phyloP scores from a whole-genome alignment of 1,140 invertebrate genomes.

The Magallana angulata region DNA sequence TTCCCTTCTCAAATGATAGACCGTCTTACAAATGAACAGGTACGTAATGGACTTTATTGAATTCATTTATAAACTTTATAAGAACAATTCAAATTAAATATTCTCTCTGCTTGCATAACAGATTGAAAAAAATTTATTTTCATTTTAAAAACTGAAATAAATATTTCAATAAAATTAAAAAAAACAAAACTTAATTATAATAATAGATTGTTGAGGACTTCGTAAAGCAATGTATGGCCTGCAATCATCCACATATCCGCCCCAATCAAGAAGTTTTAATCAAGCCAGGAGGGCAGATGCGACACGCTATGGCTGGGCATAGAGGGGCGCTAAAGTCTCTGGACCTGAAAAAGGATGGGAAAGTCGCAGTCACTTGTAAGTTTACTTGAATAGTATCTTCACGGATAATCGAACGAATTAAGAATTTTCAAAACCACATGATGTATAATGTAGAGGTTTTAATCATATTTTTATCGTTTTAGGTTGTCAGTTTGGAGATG shows the following conservation, averaged over 20 bases:
- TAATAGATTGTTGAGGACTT: slow-evolving; percentile 45
- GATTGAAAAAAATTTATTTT: neutral
- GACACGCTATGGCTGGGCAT: slow-evolving; percentile 60
- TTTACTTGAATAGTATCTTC: neutral
- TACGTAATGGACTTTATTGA: neutral
- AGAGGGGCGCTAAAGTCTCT: slow-evolving; percentile 51
- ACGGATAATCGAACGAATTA: no score
- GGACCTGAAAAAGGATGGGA: slow-evolving; percentile 59
- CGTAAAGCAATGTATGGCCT: slow-evolving; percentile 47
- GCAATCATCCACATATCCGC: slow-evolving; percentile 49
- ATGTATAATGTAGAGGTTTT: neutral
- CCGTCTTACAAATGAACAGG: slow-evolving; percentile 54
- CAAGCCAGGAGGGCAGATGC: slow-evolving; percentile 60
- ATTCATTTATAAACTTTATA: neutral
- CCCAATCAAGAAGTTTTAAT: slow-evolving; percentile 57
- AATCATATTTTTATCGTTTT: neutral
- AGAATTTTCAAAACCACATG: neutral
- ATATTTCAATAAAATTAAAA: neutral
- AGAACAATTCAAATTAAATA: neutral
- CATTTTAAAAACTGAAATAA: neutral
- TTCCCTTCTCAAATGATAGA: slow-evolving; percentile 65
- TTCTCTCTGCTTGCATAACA: neutral
- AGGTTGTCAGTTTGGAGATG: slow-evolving; percentile 57
- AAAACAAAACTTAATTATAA: neutral
- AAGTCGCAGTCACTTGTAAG: slow-evolving; percentile 62